Percentiles rank a stretch among this genome's conserved stretches.
Conservation (phyloP, 2,113 vertebrate species). For the Cettia cetti region DNA sequence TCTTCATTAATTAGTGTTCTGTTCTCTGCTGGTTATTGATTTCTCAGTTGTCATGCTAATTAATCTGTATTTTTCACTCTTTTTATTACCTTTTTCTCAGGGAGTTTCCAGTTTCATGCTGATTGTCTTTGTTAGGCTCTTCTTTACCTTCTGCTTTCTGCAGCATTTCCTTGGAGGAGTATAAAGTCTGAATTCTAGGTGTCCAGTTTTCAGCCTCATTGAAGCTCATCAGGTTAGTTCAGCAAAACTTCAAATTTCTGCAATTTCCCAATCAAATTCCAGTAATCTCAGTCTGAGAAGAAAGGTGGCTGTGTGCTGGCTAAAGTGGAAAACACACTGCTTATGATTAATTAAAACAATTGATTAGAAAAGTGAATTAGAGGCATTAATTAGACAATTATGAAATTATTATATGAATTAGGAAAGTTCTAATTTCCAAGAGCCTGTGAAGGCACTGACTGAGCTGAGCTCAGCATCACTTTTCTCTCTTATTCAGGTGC, state of each 20-base stretch:
- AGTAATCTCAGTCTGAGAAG: not conserved
- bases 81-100: not conserved
- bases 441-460: rapidly evolving
- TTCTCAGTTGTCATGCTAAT: not conserved
- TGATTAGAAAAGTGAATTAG: not conserved
- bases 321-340: not conserved
- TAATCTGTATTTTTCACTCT: not conserved
- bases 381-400: not conserved
- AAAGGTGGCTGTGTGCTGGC: not conserved
- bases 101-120: not conserved
- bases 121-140: not conserved
- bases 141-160: not conserved
- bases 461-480: not conserved
- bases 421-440: not conserved
- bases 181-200: not conserved
- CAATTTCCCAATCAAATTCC: not conserved
- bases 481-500: not conserved
- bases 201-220: not conserved
- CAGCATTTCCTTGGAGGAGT: not conserved
- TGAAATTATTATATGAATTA: not conserved
- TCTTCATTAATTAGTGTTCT: not conserved
- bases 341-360: not conserved
- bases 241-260: not conserved
- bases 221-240: not conserved
- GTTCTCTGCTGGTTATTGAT: not conserved